Evolutionary conservation across 1,140 invertebrate species (phyloP).

Genomic region (Lethrus apterus): DNA sequence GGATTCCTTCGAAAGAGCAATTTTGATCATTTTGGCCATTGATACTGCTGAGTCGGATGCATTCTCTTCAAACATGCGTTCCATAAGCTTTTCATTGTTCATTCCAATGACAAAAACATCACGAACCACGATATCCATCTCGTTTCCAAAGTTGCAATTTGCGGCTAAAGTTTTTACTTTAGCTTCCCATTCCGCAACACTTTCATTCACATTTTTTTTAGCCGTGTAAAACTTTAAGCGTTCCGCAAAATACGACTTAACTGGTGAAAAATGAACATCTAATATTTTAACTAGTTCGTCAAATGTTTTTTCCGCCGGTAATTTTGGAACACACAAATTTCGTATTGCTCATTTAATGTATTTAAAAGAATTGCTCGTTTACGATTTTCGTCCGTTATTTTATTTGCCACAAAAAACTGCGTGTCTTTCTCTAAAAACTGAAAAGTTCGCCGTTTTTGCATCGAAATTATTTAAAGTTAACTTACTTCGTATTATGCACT

Average conservation of each 20-base stretch:
- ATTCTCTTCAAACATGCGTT: constrained; percentile 15
- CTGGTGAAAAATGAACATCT: constrained; percentile 7
- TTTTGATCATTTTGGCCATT: constrained; percentile 8
- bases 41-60: constrained; percentile 6
- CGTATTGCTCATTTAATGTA: no score
- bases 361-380: no score
- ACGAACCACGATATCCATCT: constrained; percentile 5
- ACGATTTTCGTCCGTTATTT: no score
- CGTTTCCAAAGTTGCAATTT: constrained; percentile 11
- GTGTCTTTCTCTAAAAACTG: no score
- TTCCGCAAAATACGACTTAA: constrained; percentile 18
- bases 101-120: constrained; percentile 18
- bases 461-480: no score
- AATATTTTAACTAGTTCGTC: no score
- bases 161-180: constrained; percentile 12
- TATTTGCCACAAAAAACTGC: no score
- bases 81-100: constrained; percentile 11
- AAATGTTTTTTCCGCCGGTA: no score
- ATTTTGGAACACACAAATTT: no score
- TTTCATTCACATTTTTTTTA: constrained; percentile 4
- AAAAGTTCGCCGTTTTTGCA: no score
- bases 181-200: constrained; percentile 12
- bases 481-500: no score
- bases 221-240: constrained; percentile 14
- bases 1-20: constrained; percentile 14